A percentile compares a stretch with the other conserved stretches of the same genome.
phyloP scores from a whole-genome alignment of 1,140 invertebrate genomes.

The Rhagoletis pomonella region DNA sequence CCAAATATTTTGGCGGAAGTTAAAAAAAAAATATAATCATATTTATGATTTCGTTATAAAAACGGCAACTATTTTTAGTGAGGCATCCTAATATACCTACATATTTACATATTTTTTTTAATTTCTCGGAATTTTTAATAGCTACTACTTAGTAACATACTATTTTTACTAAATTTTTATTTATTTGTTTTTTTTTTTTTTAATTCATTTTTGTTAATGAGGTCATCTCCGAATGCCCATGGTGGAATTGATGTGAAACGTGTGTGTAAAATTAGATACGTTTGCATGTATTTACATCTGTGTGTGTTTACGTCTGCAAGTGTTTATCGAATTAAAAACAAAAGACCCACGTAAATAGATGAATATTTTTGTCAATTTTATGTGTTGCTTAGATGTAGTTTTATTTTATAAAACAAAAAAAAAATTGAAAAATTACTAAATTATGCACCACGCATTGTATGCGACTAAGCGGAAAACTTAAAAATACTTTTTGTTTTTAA shows the following conservation, averaged over 20 bases:
- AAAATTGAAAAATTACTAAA: background rate
- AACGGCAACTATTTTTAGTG: too few relatives aligned
- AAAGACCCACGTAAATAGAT: background rate
- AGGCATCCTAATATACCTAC: too few relatives aligned
- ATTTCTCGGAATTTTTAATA: background rate
- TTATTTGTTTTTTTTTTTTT: too few relatives aligned
- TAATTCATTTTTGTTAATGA: conserved; percentile 8
- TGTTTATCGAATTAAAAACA: background rate
- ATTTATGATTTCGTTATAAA: too few relatives aligned
- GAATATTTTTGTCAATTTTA: background rate
- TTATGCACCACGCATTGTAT: background rate
- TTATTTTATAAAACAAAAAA: background rate
- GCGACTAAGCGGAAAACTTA: background rate
- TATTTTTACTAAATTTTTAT: background rate
- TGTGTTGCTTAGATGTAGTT: conserved; percentile 14
- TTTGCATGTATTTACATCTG: background rate
- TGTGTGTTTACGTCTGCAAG: background rate
- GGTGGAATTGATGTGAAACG: background rate
- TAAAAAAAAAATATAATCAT: too few relatives aligned
- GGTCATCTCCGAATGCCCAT: background rate
- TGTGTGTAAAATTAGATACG: background rate
- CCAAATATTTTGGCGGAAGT: too few relatives aligned
- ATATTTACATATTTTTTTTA: background rate
- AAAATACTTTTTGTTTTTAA: conserved; percentile 12
- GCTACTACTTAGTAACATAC: background rate